A percentile compares a stretch with the other conserved stretches of the same genome.
Evolutionary conservation across 2,888 invertebrate species (phyloP).

Genomic region (Campoplex capitator): DNA sequence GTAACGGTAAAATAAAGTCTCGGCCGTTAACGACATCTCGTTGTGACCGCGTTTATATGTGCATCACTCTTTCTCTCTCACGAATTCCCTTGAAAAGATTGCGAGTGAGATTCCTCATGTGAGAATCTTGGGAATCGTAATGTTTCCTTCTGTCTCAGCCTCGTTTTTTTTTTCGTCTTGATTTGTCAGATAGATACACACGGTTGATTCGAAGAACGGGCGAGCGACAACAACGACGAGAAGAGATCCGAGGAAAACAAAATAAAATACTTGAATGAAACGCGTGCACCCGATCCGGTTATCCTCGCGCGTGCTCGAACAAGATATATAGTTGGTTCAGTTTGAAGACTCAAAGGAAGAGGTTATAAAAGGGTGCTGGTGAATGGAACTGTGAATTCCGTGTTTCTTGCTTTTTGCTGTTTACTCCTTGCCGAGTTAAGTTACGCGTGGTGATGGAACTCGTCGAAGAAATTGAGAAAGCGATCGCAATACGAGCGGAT

Average conservation of each 20-base stretch:
- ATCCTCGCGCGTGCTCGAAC: conserved; percentile 37
- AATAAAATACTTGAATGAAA: conserved; percentile 62
- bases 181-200: conserved; percentile 1
- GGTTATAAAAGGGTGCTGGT: conserved; percentile 34
- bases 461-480: conserved; percentile 52
- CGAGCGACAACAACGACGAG: conserved; percentile 7
- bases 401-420: conserved; percentile 6
- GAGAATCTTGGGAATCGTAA: conserved; percentile 30
- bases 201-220: conserved; percentile 31
- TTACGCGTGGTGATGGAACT: conserved; percentile 42
- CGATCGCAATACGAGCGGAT: not conserved
- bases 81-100: conserved; percentile 47
- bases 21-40: conserved; percentile 44
- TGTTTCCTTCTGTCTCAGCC: not conserved
- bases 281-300: conserved; percentile 37
- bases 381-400: conserved; percentile 47
- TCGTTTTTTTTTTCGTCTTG: not conserved
- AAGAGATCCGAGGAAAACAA: conserved; percentile 18
- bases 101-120: conserved; percentile 38
- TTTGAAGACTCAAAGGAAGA: conserved; percentile 52
- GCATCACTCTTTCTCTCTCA: conserved; percentile 1
- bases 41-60: conserved; percentile 14
- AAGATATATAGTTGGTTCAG: conserved; percentile 32
- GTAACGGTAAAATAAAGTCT: conserved; percentile 50
- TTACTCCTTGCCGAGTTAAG: conserved; percentile 24